Base-by-base conservation (phyloP, 2,888 invertebrate genomes). In the Leptopterna dolabrata region DNA sequence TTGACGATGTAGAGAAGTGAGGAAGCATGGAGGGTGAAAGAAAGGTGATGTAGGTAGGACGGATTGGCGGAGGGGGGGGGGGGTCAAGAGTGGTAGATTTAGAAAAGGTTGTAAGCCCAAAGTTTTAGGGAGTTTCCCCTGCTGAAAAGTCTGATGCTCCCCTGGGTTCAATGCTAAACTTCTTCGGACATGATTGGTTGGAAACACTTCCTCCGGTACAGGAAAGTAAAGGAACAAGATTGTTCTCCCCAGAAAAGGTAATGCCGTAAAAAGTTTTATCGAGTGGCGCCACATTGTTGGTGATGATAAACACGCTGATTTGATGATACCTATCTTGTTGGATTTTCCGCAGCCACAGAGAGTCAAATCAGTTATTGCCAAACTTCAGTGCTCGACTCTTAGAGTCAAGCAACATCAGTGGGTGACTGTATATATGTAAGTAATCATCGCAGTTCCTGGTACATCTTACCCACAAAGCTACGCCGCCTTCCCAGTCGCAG, bases 61-160 rank as follows among this genome's bases (percentile, higher is more conserved):
- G n/a, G n/a, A n/a, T n/a, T n/a, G n/a, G n/a, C n/a, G n/a, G n/a
- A n/a, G n/a, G 24, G 63, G 24, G 19, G 24, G 63, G 63, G 13
- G 78, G 41, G 43, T 19, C 29, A 36, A 36, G 13, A 76, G 41
- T 43, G 78, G 24, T 27, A 19, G 78, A 78, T 43, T 78, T 41
- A 45, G 78, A 78, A 45, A 43, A 45, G 27, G 78, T 27, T 19
- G 43, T 19, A 78, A 45, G 45, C n/a, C 19, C 45, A 19, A 78
- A 45, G 45, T 78, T 78, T 78, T 45, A 45, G 19, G 78, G 45
- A 45, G 43, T 43, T n/a, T 43, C 47, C 76, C 13, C 78, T 24
- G 78, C 45, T 43, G 41, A 78, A 78, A 78, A 78, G 78, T 78
- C 78, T 45, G 41, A 27, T 24, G 63, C 63, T 78, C 78, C 78